Evolutionary conservation across 2,797 vertebrate genomes (phyloP).

Genomic region (Alectoris magna): DNA sequence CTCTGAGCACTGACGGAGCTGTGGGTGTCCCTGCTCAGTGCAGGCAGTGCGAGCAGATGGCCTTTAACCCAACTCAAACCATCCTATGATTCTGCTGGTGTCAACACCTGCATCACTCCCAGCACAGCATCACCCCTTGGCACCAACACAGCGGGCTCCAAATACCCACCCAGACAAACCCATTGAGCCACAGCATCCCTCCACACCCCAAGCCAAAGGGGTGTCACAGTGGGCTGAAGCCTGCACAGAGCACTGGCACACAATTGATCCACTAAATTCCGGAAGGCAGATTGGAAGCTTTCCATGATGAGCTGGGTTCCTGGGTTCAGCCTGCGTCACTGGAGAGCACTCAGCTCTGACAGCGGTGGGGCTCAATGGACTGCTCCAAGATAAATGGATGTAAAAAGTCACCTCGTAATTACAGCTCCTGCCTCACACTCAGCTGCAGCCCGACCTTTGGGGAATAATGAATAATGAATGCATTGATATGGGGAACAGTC

Average conservation of each 20-base stretch:
- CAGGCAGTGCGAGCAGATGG: too few species aligned
- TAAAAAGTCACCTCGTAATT: slow-evolving; percentile 43
- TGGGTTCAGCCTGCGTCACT: slow-evolving; percentile 15
- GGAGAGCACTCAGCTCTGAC: neutral
- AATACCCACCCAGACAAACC: neutral
- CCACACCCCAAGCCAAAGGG: neutral
- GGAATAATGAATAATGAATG: slow-evolving; percentile 44
- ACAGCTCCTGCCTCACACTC: slow-evolving; percentile 9
- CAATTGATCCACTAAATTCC: neutral
- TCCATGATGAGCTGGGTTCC: neutral
- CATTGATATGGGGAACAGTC: neutral
- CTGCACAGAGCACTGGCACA: accelerated
- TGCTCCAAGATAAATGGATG: slow-evolving; percentile 36
- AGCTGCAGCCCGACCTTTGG: slow-evolving; percentile 36
- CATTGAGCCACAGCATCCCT: neutral
- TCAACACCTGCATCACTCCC: neutral
- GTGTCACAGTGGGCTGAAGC: slow-evolving; percentile 6
- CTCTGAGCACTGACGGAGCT: too few species aligned
- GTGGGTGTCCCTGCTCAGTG: too few species aligned
- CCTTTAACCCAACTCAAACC: too few species aligned
- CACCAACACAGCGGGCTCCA: neutral
- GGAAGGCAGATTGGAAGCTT: slow-evolving; percentile 6
- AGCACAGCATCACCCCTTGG: neutral
- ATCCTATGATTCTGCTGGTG: too few species aligned
- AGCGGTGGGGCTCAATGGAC: neutral